These are phyloP conservation scores for Bucco capensis DNA, from an alignment of 2,113 vertebrate species.

Conservation along the genomic window DNA sequence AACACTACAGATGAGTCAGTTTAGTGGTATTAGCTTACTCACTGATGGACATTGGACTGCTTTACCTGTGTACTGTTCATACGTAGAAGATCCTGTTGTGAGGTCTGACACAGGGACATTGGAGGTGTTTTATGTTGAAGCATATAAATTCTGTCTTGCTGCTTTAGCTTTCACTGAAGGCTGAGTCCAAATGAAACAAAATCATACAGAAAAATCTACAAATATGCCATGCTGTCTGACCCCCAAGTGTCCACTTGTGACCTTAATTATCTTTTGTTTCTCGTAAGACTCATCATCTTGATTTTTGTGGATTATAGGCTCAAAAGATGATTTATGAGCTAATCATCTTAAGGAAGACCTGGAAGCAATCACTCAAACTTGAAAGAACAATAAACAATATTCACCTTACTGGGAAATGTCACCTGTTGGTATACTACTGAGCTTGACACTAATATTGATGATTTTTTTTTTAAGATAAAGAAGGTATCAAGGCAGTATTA, in stretches of 20 bases:
- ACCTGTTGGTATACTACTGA: background rate
- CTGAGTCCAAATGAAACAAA: background rate
- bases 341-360: background rate
- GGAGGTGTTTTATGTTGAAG: background rate
- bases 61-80: background rate
- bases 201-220: background rate
- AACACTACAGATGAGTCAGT: background rate
- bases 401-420: background rate
- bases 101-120: background rate
- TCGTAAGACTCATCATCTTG: background rate
- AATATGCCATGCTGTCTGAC: background rate
- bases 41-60: background rate
- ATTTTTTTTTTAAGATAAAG: background rate
- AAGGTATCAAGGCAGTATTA: background rate
- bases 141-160: background rate
- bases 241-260: background rate
- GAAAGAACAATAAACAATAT: background rate
- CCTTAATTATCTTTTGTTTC: background rate
- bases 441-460: background rate
- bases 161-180: background rate
- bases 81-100: background rate
- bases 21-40: slow-evolving; percentile 20
- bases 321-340: slow-evolving; percentile 16
- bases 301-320: slow-evolving; percentile 15
- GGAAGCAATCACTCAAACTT: slow-evolving; percentile 16